Evolutionary conservation across 2,113 vertebrate genomes (phyloP), one percentile per base, ranked within the genome.

Genomic region (Anhinga anhinga): DNA sequence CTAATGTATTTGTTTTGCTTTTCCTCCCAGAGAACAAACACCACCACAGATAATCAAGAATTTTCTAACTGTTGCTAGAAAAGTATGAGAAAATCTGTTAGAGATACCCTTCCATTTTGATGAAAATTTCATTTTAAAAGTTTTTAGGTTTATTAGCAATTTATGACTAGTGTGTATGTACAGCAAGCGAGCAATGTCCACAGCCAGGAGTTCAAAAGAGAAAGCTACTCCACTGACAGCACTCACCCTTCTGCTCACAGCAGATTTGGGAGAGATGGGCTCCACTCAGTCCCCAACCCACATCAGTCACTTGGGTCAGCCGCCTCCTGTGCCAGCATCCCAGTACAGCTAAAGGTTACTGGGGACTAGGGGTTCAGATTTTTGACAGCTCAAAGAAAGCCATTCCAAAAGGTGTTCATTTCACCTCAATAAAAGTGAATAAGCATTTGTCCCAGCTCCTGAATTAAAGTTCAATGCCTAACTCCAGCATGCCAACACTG

Each of bases 331-430:
- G 34, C n/a, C 20, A 21, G 20, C 7, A 27, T 55, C 40, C 42
- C 81, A 44, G 34, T 10, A 44, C 0, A 0, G 55, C 15, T 67
- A 80, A 80, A 62, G 0, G 0, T 15, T n/a, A 42, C 0, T 30
- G 14, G 20, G n/a, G 11, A 66, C 36, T 4, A 62, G 14, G 4
- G 6, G 4, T 30, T 66, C 21, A 18, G 25, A 78, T 27, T 87
- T 66, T 29, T 40, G 30, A 72, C 29, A 80, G 65, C 13, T 61
- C 40, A 53, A 65, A 73, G 63, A 82, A 87, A 56, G 36, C 8
- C 30, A 45, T 29, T 53, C 27, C 47, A 58, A 72, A 76, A 82
- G 14, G 8, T 69, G 36, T 36, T 44, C 32, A 61, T 83, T 83
- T 81, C n/a, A 49, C 15, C 11, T 52, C 53, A 58, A 2, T 23